Evolutionary conservation across 1,140 invertebrate species (phyloP).

Genomic region (Lerema accius): DNA sequence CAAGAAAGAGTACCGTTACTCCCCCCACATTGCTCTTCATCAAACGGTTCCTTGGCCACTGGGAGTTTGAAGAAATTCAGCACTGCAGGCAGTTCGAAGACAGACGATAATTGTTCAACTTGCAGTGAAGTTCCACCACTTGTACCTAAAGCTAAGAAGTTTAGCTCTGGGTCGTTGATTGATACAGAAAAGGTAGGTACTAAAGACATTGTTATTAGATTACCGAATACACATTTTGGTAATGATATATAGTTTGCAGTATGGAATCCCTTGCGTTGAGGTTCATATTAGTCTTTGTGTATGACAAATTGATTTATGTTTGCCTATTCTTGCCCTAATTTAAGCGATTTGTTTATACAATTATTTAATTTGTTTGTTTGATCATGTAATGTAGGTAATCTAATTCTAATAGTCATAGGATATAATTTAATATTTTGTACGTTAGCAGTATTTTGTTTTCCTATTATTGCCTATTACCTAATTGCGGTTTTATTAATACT

Average conservation of each 20-base stretch:
- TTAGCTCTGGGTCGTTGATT: slow-evolving; percentile 68
- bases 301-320: too few relatives aligned
- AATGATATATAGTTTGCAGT: slow-evolving; percentile 79
- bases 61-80: slow-evolving; percentile 71
- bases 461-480: too few relatives aligned
- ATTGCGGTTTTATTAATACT: too few relatives aligned
- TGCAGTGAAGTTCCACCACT: slow-evolving; percentile 71
- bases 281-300: neutral
- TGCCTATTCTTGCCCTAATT: too few relatives aligned
- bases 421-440: too few relatives aligned
- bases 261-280: too few relatives aligned
- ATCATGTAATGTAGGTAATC: too few relatives aligned
- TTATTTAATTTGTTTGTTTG: too few relatives aligned
- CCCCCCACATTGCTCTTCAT: slow-evolving; percentile 70
- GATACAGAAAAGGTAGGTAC: slow-evolving; percentile 67
- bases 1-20: slow-evolving; percentile 66
- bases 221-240: slow-evolving; percentile 67
- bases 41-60: slow-evolving; percentile 69
- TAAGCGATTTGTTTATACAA: too few relatives aligned
- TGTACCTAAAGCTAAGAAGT: slow-evolving; percentile 70
- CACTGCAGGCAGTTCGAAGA: slow-evolving; percentile 56
- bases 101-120: slow-evolving; percentile 68
- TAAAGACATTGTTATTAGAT: slow-evolving; percentile 68
- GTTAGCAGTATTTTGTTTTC: too few relatives aligned
- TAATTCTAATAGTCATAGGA: too few relatives aligned